These are phyloP conservation scores for Cerastis rubricosa DNA, from an alignment of 2,888 invertebrate species.

Conservation along the genomic window DNA sequence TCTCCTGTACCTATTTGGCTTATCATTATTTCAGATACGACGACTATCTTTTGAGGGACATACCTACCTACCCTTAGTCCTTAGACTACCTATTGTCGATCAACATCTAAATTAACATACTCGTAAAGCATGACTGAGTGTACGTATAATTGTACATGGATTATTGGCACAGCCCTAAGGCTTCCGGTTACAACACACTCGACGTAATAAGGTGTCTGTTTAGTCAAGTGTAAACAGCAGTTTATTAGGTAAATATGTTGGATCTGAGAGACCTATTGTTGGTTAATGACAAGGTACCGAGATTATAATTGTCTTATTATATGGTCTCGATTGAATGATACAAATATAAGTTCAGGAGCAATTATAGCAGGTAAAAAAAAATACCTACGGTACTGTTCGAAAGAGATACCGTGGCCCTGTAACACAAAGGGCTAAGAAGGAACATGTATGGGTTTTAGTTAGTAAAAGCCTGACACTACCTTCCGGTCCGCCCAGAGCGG, in stretches of 20 bases:
- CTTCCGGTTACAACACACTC: slow-evolving; percentile 15
- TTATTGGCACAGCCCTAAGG: not conserved
- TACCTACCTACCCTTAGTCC: too few species aligned
- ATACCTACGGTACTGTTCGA: too few species aligned
- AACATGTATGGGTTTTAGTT: too few species aligned
- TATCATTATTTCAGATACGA: not conserved
- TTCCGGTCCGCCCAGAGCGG: too few species aligned
- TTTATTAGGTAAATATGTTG: slow-evolving; percentile 22
- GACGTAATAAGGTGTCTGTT: slow-evolving; percentile 18
- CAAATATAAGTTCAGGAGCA: not conserved
- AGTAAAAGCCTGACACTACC: too few species aligned
- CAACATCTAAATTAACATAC: not conserved
- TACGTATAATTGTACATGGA: not conserved
- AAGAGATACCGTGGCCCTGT: too few species aligned
- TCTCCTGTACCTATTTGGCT: not conserved
- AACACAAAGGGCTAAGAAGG: too few species aligned
- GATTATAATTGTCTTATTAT: not conserved
- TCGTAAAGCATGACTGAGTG: not conserved
- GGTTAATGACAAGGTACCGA: not conserved
- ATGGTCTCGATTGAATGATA: not conserved
- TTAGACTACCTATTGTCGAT: too few species aligned
- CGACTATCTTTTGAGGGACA: not conserved
- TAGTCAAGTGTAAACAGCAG: slow-evolving; percentile 13
- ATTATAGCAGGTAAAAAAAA: not conserved
- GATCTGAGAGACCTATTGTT: slow-evolving; percentile 2